Base-by-base conservation (phyloP, 1,140 invertebrate genomes). In the Acromyrmex charruanus region DNA sequence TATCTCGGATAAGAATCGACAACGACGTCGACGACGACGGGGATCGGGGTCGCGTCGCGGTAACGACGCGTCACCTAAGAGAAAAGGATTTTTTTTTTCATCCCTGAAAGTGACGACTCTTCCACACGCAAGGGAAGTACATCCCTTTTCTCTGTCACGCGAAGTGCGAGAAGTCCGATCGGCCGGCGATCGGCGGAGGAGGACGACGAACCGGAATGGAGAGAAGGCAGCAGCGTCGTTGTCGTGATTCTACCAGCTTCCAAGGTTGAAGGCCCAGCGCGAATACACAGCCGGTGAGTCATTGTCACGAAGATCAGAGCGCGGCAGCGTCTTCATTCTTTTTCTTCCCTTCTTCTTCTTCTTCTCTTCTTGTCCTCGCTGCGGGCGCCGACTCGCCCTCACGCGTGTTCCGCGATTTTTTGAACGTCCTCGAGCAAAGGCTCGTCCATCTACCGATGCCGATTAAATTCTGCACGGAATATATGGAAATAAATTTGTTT, bases 251-350 rank as follows among this genome's bases (percentile, higher is more conserved):
- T 59, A 81, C 61, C 51, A 74, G 77, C 69, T 86, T 90, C 71
- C 80, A 84, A 84, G 71, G 81, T 91, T 91, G 85, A 89, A 91
- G 90, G 72, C 87, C 89, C 71, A 86, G 77, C 90, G 44, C 87
- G 86, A 91, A 89, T 87, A 85, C 77, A 79, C 66, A 79, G 86
- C 77, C 88, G 91, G 91, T 92, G 91, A 92, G 91, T 92, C 91
- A 92, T 90, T 91, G 85, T 91, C 84, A 72, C 55, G 66, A 85
- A 90, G 77, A 87, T 59, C 69, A 81, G 53, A 39, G 77, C 35
- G 35, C 35, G 35, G 61, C 61, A 59, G 9, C 61, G 35, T 14
- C 49, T 77, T 18, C 31, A 7, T 39, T 65, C 58, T 69, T n/a
- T 55, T 3, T 28, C 28, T 68, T 18, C 16, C 16, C 12, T 75